phyloP scores from a whole-genome alignment of 2,888 invertebrate genomes.

The Campaea margaritaria region DNA sequence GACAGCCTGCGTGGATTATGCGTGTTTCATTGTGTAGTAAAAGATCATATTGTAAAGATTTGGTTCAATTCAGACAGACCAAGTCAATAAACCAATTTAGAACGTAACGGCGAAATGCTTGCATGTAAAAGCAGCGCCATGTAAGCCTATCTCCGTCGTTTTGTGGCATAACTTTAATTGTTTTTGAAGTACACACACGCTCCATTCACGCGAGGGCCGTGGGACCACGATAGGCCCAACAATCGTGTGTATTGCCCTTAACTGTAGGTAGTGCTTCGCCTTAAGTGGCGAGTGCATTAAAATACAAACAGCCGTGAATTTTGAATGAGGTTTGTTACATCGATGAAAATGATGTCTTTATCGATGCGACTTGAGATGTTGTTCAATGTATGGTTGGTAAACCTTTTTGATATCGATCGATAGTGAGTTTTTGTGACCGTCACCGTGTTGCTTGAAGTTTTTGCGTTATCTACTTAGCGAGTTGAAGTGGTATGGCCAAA shows the following conservation, averaged over 20 bases:
- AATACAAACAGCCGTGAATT: constrained; percentile 47
- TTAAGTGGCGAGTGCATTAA: constrained; percentile 41
- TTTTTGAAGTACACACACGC: constrained; percentile 74
- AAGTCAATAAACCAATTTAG: not conserved
- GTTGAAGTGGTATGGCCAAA: too few relatives aligned
- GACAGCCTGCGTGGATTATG: too few relatives aligned
- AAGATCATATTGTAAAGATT: too few relatives aligned
- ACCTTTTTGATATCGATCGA: constrained; percentile 24
- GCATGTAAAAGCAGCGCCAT: constrained; percentile 40
- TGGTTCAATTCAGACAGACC: too few relatives aligned
- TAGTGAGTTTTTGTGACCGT: not conserved
- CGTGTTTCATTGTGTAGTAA: too few relatives aligned
- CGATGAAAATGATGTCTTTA: constrained; percentile 23
- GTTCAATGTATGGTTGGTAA: constrained; percentile 15
- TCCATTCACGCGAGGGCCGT: constrained; percentile 45
- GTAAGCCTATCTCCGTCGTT: constrained; percentile 49
- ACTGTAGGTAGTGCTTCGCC: constrained; percentile 43
- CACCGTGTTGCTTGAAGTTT: too few relatives aligned
- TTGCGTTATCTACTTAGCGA: too few relatives aligned
- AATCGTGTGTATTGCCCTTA: constrained; percentile 52
- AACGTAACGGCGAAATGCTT: not conserved
- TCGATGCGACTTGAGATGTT: constrained; percentile 13
- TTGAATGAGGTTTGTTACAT: constrained; percentile 28
- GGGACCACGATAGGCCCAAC: constrained; percentile 43
- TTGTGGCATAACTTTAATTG: constrained; percentile 79